These are phyloP conservation scores for Probosciger aterrimus DNA, from an alignment of 2,113 vertebrate species.

Conservation along the genomic window DNA sequence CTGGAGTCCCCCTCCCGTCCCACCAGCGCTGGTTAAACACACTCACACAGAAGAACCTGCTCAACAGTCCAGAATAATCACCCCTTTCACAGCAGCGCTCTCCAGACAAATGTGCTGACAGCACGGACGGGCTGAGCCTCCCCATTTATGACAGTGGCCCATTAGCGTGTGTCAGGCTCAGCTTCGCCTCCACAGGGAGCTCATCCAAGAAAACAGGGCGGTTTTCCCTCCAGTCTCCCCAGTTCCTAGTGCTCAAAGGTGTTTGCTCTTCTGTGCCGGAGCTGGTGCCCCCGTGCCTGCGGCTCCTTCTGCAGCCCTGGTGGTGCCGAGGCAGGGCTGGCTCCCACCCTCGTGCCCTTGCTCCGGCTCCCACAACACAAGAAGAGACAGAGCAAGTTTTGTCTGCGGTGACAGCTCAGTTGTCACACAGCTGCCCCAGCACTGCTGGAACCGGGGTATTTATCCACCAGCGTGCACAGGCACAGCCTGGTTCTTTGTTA, in stretches of 20 bases:
- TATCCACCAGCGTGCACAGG: neutral
- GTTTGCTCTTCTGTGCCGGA: neutral
- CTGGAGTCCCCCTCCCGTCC: neutral
- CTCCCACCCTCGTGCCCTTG: neutral
- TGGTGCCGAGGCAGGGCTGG: neutral
- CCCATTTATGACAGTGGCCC: neutral
- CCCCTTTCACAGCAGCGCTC: constrained; percentile 46
- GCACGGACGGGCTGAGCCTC: neutral
- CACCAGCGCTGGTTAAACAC: neutral
- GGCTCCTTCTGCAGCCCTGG: neutral
- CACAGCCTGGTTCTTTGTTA: constrained; percentile 43
- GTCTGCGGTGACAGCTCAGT: constrained; percentile 14
- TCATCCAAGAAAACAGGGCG: neutral
- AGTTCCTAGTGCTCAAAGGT: neutral
- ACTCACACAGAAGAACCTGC: constrained; percentile 39
- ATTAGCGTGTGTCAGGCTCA: neutral
- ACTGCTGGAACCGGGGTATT: constrained; percentile 9
- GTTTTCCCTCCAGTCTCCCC: neutral
- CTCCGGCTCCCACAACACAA: neutral
- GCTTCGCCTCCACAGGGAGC: constrained; percentile 2
- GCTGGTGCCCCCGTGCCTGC: neutral
- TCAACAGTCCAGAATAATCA: constrained; percentile 63
- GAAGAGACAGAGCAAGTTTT: constrained; percentile 43
- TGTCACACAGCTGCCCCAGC: neutral
- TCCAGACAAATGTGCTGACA: constrained; percentile 36